Conservation (phyloP, 2,797 vertebrate genomes). For the Clarias laeviceps region DNA sequence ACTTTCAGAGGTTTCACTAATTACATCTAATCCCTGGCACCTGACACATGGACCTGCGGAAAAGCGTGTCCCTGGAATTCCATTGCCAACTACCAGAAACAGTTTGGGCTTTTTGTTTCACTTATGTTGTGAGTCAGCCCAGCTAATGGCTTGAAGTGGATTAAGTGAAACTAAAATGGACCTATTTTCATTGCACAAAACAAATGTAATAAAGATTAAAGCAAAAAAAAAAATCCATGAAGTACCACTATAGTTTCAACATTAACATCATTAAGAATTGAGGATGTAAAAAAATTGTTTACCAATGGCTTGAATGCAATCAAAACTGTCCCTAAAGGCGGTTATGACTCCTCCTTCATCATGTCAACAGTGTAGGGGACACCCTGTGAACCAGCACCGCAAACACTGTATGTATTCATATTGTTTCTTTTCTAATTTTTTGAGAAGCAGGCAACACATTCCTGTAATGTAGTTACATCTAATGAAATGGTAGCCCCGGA, state of each 20-base stretch:
- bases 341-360: background rate
- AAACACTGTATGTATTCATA: background rate
- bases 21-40: constrained; percentile 65
- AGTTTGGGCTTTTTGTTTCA: constrained; percentile 49
- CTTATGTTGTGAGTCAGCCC: constrained; percentile 22
- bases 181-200: background rate
- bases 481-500: constrained; percentile 75
- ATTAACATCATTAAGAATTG: background rate
- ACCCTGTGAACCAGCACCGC: background rate
- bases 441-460: constrained; percentile 60
- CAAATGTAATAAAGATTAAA: background rate
- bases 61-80: constrained; percentile 38
- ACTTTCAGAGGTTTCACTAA: constrained; percentile 60
- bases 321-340: background rate
- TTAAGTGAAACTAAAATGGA: constrained; percentile 9
- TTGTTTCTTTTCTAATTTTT: constrained; percentile 19
- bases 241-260: background rate
- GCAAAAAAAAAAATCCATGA: background rate
- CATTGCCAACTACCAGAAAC: constrained; percentile 39
- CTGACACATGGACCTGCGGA: constrained; percentile 61
- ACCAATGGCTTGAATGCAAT: background rate
- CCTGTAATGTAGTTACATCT: constrained; percentile 70
- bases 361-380: background rate
- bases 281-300: background rate
- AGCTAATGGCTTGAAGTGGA: constrained; percentile 34